Evolutionary conservation across 37 sponge, comb jelly and placozoan species (phyloP), one percentile per base, ranked within the genome.

Genomic region (Cladorhizidae sp.): DNA sequence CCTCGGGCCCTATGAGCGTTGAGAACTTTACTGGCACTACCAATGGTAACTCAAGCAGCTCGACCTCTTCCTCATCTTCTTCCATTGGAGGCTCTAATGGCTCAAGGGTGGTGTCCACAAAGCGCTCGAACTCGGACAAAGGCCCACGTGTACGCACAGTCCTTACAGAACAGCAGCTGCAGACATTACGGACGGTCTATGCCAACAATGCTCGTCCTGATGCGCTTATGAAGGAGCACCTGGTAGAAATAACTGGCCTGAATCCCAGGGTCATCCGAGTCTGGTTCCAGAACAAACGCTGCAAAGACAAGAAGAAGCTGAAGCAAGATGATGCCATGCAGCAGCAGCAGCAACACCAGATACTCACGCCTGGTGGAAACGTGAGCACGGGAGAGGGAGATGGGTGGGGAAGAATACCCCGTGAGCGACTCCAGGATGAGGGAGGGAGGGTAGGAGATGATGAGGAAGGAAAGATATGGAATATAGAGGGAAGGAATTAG

Each of bases 271-370:
- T 92, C 41, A 93, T 97, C 49, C 78, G 98, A 25, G 98, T 97
- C 12, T 97, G 98, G 98, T 97, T 97, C 79, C 98, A 97, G 80
- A 97, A 97, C 89, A 95, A 93, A 72, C 84, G 98, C 18, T 97
- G 98, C 79, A 97, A 97, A 79, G 98, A 97, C 85, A 97, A 97
- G 91, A 97, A 97, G 89, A 94, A 93, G 71, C 76, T 78, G 23
- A 77, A 92, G 6, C 88, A 84, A 41, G 70, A 65, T 31, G 86
- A 77, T 2, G 59, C 64, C 0, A 70, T 68, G 28, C 62, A 81
- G 17, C n/a, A 52, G 45, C 70, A 76, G 35, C 85, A 84, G 70
- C 72, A 75, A 56, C 68, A 67, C 36, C 15, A 22, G 11, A 14
- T 45, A 3, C 54, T 25, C 7, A 22, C 12, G 9, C 52, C 26